A percentile compares a stretch with the other conserved stretches of the same genome.
These are phyloP conservation scores for rat (Rattus norvegicus) DNA, from an alignment of 2,113 vertebrate genomes.

Conservation along the genomic window DNA sequence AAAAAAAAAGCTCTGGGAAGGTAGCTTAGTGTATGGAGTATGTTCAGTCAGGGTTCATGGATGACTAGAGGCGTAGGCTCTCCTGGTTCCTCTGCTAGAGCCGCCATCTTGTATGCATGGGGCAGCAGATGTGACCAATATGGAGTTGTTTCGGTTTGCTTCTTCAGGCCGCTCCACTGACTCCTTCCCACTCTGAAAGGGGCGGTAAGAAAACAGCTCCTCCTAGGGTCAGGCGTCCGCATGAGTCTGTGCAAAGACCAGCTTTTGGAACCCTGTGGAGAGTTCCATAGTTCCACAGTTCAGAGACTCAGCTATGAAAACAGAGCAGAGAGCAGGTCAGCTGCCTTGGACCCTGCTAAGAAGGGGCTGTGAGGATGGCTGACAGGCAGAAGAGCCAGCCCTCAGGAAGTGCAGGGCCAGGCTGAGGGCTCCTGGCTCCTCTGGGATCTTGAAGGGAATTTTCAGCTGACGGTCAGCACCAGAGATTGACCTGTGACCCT, in stretches of 20 bases:
- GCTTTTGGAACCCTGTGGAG: background rate
- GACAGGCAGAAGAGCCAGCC: background rate
- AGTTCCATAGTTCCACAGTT: background rate
- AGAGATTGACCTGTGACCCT: background rate
- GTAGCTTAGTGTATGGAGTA: background rate
- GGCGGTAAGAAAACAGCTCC: background rate
- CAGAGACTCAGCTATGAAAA: background rate
- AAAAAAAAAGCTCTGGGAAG: background rate
- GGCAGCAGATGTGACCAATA: background rate
- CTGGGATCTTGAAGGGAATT: background rate
- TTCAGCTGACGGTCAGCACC: background rate
- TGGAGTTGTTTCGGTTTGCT: background rate
- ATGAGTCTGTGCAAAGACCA: background rate
- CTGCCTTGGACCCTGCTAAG: background rate
- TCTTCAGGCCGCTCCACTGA: background rate
- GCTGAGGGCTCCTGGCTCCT: background rate
- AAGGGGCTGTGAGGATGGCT: no score
- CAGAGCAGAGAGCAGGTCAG: background rate
- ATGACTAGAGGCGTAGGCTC: background rate
- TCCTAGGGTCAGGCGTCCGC: background rate
- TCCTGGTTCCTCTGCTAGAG: background rate
- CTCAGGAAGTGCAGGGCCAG: background rate
- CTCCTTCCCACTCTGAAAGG: background rate
- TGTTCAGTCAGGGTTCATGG: no score
- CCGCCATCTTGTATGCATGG: background rate